phyloP scores from a whole-genome alignment of 1,140 invertebrate species.

The Anagrus nilaparvatae region DNA sequence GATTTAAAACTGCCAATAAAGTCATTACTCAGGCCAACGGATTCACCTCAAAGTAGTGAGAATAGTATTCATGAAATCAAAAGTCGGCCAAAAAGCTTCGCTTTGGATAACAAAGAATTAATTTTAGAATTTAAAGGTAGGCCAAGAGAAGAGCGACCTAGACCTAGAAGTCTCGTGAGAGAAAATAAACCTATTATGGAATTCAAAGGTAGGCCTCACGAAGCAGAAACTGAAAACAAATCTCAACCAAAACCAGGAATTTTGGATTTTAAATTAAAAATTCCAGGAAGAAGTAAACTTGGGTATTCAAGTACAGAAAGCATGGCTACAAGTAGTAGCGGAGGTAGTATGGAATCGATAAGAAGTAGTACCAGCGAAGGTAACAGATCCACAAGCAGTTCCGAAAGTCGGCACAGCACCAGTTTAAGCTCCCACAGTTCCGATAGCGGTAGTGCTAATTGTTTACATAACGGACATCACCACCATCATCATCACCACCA shows the following conservation, averaged over 20 bases:
- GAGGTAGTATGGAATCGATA: conserved; percentile 73
- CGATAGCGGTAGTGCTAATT: conserved; percentile 56
- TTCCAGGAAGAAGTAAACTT: conserved; percentile 41
- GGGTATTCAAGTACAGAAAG: conserved; percentile 78
- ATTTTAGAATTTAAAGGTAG: conserved; percentile 60
- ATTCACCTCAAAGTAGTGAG: conserved; percentile 53
- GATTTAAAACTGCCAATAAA: conserved; percentile 58
- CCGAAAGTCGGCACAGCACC: conserved; percentile 65
- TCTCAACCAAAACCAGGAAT: background rate
- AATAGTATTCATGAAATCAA: conserved; percentile 52
- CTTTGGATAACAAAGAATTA: conserved; percentile 42
- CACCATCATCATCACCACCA: conserved; percentile 34
- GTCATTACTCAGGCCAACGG: conserved; percentile 47
- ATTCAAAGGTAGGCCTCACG: conserved; percentile 52
- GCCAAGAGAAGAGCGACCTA: conserved; percentile 48
- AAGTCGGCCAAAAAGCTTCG: conserved; percentile 42
- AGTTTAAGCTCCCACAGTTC: conserved; percentile 74
- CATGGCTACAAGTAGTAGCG: conserved; percentile 73
- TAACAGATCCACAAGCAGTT: conserved; percentile 69
- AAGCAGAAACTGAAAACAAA: conserved; percentile 31
- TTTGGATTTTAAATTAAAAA: background rate
- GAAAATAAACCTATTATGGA: conserved; percentile 54
- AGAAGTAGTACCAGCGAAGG: conserved; percentile 73
- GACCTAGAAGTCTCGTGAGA: conserved; percentile 34
- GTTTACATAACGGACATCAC: conserved; percentile 41